Evolutionary conservation across 2,113 vertebrate species (phyloP), one percentile per base, ranked within the genome.

Genomic region (Sarotherodon lohbergeri): DNA sequence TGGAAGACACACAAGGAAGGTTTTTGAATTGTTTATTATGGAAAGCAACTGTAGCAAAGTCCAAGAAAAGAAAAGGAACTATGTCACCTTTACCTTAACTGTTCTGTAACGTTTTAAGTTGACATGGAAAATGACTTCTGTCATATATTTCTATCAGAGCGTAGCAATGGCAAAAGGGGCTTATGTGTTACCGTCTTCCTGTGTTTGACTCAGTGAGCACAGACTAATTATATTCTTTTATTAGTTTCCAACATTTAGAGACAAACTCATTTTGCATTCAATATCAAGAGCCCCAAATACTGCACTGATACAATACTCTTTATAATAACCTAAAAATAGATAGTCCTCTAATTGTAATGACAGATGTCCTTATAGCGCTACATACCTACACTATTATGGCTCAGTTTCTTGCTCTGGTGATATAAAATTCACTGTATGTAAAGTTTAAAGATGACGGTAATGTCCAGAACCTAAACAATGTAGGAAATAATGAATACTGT

Each of bases 71-170:
- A 68, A 68, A 46, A 73, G 6, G 8, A 27, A 27, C 24, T 12
- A 48, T 17, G 24, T 78, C 14, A 12, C 71, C 6, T 76, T 29
- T 4, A 50, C 27, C 41, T 27, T 48, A 76, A 76, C 0, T 76
- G 0, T 46, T 48, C 43, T 48, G 43, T 50, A 76, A 76, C 0
- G 0, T 19, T 76, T 1, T 0, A 24, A 48, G 71, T 29, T 29
- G 9, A 16, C n/a, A 73, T 43, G 39, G 66, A 43, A 46, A 73
- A 46, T 46, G 12, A 16, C 43, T 76, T 76, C 3, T 50, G 6
- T 76, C 2, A 76, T 19, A 7, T 19, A 76, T 50, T 76, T 50
- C 32, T 19, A 12, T 50, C 16, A 76, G 43, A 76, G 24, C 14
- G 19, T 7, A 27, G 43, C 71, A 76, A 50, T 11, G 4, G 0